Evolutionary conservation across 2,797 vertebrate species (phyloP).

Genomic region (Microtus californicus): DNA sequence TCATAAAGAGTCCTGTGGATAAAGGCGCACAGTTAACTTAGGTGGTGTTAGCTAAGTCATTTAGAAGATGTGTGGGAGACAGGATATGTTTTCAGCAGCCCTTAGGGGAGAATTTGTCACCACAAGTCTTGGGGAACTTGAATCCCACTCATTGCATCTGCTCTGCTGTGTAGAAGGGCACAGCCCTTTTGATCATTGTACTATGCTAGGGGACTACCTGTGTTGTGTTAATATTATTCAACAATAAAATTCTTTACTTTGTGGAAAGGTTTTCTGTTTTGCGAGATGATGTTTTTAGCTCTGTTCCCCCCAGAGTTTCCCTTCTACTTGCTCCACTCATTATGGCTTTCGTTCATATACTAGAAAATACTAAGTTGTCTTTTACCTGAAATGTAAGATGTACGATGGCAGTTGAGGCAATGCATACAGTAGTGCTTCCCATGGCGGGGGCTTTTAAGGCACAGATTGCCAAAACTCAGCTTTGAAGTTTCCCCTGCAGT

Average conservation of each 20-base stretch:
- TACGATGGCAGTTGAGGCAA: neutral
- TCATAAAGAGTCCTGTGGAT: conserved; percentile 13
- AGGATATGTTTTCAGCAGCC: neutral
- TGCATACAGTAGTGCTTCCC: neutral
- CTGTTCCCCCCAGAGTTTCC: neutral
- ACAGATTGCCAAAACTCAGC: neutral
- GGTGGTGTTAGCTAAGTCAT: neutral
- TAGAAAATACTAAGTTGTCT: neutral
- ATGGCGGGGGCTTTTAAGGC: neutral
- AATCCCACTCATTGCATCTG: neutral
- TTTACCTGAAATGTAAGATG: neutral
- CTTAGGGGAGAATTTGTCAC: neutral
- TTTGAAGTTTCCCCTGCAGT: neutral
- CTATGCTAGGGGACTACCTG: neutral
- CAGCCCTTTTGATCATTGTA: neutral
- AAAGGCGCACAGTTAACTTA: conserved; percentile 42
- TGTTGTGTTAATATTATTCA: neutral
- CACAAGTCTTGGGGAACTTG: neutral
- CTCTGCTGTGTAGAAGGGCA: neutral
- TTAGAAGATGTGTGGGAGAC: conserved; percentile 27
- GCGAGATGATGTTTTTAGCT: conserved; percentile 50
- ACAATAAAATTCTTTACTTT: conserved; percentile 15
- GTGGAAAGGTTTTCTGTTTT: conserved; percentile 20
- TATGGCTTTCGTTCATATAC: neutral
- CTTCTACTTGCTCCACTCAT: neutral